Conservation (phyloP, 1,140 invertebrate genomes). For the Hyles euphorbiae region DNA sequence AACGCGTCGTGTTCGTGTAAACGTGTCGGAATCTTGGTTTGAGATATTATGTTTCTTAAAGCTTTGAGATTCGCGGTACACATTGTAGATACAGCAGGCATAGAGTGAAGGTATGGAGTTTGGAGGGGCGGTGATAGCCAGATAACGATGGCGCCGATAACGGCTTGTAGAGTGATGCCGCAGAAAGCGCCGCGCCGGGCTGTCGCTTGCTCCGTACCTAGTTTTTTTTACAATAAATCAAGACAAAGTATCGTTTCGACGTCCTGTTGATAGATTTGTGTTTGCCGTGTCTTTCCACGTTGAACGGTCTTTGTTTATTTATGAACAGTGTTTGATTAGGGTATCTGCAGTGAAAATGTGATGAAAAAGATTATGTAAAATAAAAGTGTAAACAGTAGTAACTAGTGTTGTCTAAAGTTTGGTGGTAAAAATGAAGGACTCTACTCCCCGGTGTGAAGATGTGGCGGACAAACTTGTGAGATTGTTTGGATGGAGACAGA, state of each 20-base stretch:
- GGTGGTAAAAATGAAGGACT: conserved; percentile 57
- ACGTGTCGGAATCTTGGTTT: not conserved
- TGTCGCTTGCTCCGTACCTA: conserved; percentile 10
- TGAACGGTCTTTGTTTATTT: no score
- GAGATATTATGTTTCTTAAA: no score
- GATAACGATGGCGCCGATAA: conserved; percentile 61
- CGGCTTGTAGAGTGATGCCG: conserved; percentile 31
- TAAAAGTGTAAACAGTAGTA: not conserved
- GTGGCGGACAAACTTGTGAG: conserved; percentile 83
- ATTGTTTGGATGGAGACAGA: conserved; percentile 84
- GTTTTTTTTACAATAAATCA: no score
- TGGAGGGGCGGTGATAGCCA: conserved; percentile 43
- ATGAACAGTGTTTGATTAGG: not conserved
- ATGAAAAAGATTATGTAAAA: not conserved
- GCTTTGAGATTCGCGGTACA: conserved; percentile 4
- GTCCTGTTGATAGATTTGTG: no score
- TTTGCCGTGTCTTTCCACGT: no score
- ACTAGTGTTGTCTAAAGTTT: conserved; percentile 3
- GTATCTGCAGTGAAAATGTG: conserved; percentile 4
- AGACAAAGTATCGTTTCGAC: no score
- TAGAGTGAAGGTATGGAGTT: conserved; percentile 27
- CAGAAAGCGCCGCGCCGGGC: conserved; percentile 28
- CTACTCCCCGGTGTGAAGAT: conserved; percentile 66
- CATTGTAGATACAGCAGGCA: conserved; percentile 28
- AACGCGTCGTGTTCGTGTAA: not conserved